These are phyloP conservation scores for Petrocephalus sullivani DNA, from an alignment of 2,797 vertebrate species.

Conservation along the genomic window DNA sequence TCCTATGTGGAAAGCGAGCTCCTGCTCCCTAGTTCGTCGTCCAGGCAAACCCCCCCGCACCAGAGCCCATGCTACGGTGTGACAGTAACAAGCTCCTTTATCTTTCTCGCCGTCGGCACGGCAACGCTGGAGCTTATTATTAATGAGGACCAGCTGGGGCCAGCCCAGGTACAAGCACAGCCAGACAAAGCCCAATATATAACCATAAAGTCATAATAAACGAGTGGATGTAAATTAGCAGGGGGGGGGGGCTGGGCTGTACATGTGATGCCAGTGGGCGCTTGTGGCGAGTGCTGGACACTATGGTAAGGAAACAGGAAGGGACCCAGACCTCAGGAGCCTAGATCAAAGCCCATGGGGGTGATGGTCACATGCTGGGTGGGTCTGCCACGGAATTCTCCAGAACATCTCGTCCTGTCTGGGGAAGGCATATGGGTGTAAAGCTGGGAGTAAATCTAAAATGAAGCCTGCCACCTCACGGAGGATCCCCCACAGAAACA, in stretches of 20 bases:
- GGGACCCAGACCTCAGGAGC: not conserved
- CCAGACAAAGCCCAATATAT: slow-evolving; percentile 76
- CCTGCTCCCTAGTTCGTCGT: not conserved
- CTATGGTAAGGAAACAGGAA: not conserved
- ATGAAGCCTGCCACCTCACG: not conserved
- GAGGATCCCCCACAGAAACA: not conserved
- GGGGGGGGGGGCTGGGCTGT: slow-evolving; percentile 41
- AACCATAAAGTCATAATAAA: slow-evolving; percentile 76
- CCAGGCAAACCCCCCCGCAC: slow-evolving; percentile 34
- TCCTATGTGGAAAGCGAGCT: not conserved
- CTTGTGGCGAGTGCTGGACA: not conserved
- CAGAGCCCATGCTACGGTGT: slow-evolving; percentile 51
- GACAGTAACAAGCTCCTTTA: slow-evolving; percentile 66
- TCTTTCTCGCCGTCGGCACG: slow-evolving; percentile 55
- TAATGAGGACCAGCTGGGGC: slow-evolving; percentile 77
- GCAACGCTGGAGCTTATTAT: slow-evolving; percentile 55
- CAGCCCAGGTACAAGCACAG: slow-evolving; percentile 67
- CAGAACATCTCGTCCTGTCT: not conserved
- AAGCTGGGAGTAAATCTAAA: not conserved
- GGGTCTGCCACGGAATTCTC: not conserved
- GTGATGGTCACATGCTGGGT: not conserved
- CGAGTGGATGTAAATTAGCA: slow-evolving; percentile 70
- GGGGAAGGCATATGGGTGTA: not conserved
- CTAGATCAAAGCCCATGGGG: not conserved
- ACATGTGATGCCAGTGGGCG: not conserved